Evolutionary conservation across 2,113 vertebrate genomes (phyloP).

Genomic region (Vidua macroura): DNA sequence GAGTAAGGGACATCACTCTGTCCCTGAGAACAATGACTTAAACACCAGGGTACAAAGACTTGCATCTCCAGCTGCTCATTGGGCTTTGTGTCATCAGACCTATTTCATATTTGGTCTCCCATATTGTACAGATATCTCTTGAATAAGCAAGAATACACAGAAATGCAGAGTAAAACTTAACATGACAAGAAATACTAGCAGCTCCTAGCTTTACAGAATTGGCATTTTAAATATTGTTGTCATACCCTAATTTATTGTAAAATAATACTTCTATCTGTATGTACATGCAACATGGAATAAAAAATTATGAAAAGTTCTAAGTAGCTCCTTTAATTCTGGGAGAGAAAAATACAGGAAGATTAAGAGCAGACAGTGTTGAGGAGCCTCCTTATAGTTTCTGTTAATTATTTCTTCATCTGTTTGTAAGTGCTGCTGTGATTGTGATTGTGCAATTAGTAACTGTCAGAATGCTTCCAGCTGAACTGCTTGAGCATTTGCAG

Average conservation of each 20-base stretch:
- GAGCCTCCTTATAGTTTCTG: neutral
- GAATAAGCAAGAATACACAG: neutral
- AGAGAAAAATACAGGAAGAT: neutral
- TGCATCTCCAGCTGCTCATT: neutral
- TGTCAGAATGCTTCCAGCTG: neutral
- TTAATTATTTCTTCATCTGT: neutral
- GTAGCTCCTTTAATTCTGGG: neutral
- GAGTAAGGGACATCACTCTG: neutral
- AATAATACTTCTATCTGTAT: neutral
- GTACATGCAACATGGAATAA: neutral
- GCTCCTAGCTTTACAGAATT: neutral
- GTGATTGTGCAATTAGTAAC: neutral
- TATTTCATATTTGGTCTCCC: neutral
- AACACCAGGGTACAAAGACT: neutral
- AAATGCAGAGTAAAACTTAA: neutral
- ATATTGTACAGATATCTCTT: neutral
- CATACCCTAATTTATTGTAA: neutral
- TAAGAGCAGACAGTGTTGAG: neutral
- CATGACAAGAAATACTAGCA: neutral
- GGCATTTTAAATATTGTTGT: neutral
- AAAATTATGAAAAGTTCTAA: neutral
- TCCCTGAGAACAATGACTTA: neutral
- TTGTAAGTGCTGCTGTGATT: neutral
- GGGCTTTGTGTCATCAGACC: neutral
- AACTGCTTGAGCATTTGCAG: neutral